Evolutionary conservation across 2,797 vertebrate genomes (phyloP).

Genomic region (Smutsia temminckii): DNA sequence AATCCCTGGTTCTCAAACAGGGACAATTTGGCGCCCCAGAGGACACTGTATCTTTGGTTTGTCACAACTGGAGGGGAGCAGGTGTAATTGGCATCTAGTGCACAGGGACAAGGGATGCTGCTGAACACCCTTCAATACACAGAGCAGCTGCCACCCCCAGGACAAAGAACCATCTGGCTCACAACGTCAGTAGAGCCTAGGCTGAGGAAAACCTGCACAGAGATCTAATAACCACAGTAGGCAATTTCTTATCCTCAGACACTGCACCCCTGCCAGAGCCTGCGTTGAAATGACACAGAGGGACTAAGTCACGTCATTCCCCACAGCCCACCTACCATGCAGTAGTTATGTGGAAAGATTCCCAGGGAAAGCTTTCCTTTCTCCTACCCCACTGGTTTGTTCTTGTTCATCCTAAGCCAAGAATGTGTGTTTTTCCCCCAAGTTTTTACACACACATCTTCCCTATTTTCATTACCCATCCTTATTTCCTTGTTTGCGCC

Average conservation of each 20-base stretch:
- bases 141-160: not conserved
- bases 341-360: not conserved
- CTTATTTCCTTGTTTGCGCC: slow-evolving; percentile 41
- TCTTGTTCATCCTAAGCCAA: not conserved
- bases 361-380: not conserved
- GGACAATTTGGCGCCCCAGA: not conserved
- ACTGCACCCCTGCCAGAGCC: not conserved
- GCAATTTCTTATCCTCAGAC: not conserved
- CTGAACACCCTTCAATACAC: not conserved
- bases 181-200: not conserved
- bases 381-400: not conserved
- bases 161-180: not conserved
- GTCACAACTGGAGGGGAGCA: not conserved
- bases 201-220: not conserved
- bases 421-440: not conserved
- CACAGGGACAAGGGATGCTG: rapidly evolving
- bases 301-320: not conserved
- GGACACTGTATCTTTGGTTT: not conserved
- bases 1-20: not conserved
- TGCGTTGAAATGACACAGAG: not conserved
- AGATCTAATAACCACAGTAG: not conserved
- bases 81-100: not conserved
- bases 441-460: not conserved
- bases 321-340: not conserved
- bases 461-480: not conserved